A percentile compares a stretch with the other conserved stretches of the same genome.
These are phyloP conservation scores for Minunthozetes semirufus DNA, from an alignment of 2,888 invertebrate genomes.

Conservation along the genomic window DNA sequence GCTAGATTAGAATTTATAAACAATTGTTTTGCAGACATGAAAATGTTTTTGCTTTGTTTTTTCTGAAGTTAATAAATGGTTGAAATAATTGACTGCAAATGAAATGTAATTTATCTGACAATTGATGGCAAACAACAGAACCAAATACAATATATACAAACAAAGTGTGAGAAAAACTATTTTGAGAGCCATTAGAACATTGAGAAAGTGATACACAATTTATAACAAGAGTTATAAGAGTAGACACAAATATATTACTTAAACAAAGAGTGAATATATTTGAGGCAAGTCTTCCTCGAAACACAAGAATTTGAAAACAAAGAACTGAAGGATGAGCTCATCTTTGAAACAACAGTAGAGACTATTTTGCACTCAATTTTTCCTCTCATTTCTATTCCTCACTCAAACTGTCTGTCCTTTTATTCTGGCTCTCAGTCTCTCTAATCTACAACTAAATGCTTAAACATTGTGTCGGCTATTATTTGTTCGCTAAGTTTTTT, in stretches of 20 bases:
- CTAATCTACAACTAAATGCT: neutral
- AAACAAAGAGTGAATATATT: no score
- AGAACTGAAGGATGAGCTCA: no score
- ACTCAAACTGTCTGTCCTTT: neutral
- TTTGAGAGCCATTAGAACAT: neutral
- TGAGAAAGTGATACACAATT: neutral
- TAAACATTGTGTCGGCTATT: neutral
- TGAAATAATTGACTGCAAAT: neutral
- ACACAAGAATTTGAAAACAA: no score
- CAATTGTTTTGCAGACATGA: no score
- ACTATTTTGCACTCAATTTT: neutral
- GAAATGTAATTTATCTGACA: neutral
- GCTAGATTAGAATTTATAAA: no score
- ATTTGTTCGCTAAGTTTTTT: conserved; percentile 8
- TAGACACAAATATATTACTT: no score
- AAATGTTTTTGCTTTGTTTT: no score
- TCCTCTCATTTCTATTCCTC: neutral
- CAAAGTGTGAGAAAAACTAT: neutral
- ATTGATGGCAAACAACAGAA: neutral
- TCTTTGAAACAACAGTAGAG: no score
- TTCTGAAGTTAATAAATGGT: neutral
- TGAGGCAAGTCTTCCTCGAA: no score
- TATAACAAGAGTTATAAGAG: no score
- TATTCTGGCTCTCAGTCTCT: no score
- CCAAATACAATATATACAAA: neutral